phyloP scores from a whole-genome alignment of 2,888 invertebrate species.

The Nephrotoma flavescens region DNA sequence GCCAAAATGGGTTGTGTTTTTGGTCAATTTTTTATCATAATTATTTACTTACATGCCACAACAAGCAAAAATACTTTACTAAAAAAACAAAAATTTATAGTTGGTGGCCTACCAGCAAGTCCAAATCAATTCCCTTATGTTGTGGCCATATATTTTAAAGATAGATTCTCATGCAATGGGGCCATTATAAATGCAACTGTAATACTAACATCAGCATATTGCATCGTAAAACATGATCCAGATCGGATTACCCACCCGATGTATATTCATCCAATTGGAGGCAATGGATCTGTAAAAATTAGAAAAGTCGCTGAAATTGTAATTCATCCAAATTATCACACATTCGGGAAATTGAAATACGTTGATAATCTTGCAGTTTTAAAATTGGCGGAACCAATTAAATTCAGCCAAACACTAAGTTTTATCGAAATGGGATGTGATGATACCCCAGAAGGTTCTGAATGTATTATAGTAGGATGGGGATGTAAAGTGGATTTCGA shows the following conservation, averaged over 20 bases:
- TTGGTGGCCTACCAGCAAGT: background rate
- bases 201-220: background rate
- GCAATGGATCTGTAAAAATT: background rate
- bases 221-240: background rate
- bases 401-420: background rate
- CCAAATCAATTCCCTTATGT: background rate
- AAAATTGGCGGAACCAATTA: background rate
- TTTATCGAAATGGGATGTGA: background rate
- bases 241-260: background rate
- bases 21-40: background rate
- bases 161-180: background rate
- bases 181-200: background rate
- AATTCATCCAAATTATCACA: background rate
- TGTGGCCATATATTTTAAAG: background rate
- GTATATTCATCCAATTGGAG: background rate
- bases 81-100: background rate
- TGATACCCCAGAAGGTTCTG: background rate
- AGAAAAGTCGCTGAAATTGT: background rate
- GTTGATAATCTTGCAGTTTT: background rate
- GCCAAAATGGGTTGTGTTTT: background rate
- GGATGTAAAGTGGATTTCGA: background rate
- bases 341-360: background rate
- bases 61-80: background rate
- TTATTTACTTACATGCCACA: background rate
- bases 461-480: background rate